Base-by-base conservation (phyloP, 2,113 vertebrate species). In the Heterochromis multidens region DNA sequence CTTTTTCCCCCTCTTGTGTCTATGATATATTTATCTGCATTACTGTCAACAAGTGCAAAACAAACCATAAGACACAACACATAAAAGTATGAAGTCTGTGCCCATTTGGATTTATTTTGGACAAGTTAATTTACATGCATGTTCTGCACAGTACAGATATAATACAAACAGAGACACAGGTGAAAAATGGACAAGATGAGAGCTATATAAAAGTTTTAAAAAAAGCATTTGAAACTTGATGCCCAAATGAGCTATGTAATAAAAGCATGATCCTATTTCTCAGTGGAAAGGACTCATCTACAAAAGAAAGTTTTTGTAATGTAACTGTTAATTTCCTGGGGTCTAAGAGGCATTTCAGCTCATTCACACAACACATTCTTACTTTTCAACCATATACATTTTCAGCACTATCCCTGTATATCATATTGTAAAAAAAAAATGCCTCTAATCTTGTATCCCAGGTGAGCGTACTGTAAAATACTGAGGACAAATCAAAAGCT, bases 91-190 rank as follows among this genome's bases (percentile, higher is more conserved):
- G 58, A 91, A 1, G 58, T 83, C 81, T 89, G 86, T 91, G 88
- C 77, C 80, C 80, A 87, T 87, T 78, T 79, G 77, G 67, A 88
- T 95, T 95, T 95, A 95, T 95, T 95, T 90, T 77, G 81, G 85
- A 94, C 92, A 91, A 76, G 90, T 91, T 95, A 84, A 92, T 93
- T 93, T 92, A 92, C 86, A 93, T 82, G 80, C 76, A 88, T 85
- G 19, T 82, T 94, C 86, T 94, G 93, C 90, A 94, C 91, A 89
- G 84, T 79, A 92, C 88, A 90, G 86, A 87, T 92, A 93, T 90
- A 90, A 91, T 93, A 94, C 89, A 94, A 91, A 94, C 88, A 56
- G 77, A 37, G 79, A 94, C 82, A 90, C 82, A 81, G 60, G 59
- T 87, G 81, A 89, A 67, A 87, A 83, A 91, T 87, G 79, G 84